A percentile compares a stretch with the other conserved stretches of the same genome.
phyloP scores from a whole-genome alignment of 2,888 invertebrate species.

The Aleiodes alternator region DNA sequence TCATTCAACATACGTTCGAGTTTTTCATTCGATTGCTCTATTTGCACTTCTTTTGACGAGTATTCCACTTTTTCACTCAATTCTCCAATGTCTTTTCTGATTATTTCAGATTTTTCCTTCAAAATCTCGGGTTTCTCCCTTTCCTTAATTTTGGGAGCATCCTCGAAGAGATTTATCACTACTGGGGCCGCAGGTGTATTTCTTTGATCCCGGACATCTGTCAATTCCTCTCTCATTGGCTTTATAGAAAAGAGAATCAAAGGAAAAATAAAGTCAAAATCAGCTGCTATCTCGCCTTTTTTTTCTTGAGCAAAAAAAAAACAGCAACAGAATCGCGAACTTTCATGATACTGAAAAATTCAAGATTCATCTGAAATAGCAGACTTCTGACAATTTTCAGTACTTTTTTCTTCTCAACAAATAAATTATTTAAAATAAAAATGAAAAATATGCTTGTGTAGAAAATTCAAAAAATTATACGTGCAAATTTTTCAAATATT shows the following conservation, averaged over 20 bases:
- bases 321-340: no score
- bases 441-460: no score
- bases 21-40: neutral
- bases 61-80: neutral
- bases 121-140: neutral
- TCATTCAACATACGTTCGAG: neutral
- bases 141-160: neutral
- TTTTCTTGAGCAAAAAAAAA: no score
- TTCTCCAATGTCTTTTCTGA: neutral
- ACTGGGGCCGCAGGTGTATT: neutral
- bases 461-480: no score
- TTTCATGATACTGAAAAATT: no score
- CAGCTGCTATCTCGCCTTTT: no score
- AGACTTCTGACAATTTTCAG: no score
- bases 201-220: neutral
- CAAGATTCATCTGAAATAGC: no score
- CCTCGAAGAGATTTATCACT: slow-evolving; percentile 19
- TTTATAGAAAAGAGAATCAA: neutral
- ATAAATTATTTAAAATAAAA: no score
- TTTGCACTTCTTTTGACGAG: neutral
- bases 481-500: no score
- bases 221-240: neutral
- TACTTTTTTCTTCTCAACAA: no score
- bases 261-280: neutral
- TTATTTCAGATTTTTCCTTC: no score